Evolutionary conservation across 1,140 invertebrate species (phyloP), one percentile per base, ranked within the genome.

Genomic region (Caenorhabditis inopinata): DNA sequence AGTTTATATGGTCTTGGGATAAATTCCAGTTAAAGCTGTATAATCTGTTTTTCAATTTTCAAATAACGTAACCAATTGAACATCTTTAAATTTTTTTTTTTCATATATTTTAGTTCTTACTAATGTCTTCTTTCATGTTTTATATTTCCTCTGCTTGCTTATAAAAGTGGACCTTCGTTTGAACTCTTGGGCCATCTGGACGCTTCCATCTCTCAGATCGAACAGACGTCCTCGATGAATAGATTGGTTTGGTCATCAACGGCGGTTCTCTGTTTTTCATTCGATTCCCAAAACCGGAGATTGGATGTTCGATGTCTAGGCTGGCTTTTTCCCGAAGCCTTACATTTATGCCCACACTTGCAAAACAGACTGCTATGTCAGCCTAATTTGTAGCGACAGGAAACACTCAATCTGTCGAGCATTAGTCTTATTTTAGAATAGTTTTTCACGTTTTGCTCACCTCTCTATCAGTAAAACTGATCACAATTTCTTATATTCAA

Each of bases 361-460:
- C 51, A 16, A 14, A 58, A 32, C 27, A 29, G 32, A 38, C 58
- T 38, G 9, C 58, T 68, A 25, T 68, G 58, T 68, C 58, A 68
- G 58, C 6, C 58, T 68, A 68, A 68, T 68, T 68, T 42, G 58
- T 68, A 32, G 27, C 58, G 18, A 68, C n/a, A 38, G 32, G 58
- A 68, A 68, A 58, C 29, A 38, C 5, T 23, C 32, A 68, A 32
- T 68, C 58, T 68, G 32, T 11, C 32, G 51, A 58, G 51, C 51
- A 58, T 58, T 32, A 6, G 48, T n/a, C n/a, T 42, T 42, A 4
- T 58, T 58, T 32, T 58, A 16, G 16, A 32, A 29, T 6, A 18
- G 58, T 42, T 29, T 16, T 12, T 68, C 58, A 21, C 58, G 16
- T 21, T 68, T 35, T 38, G 0, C 18, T 27, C 27, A 27, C n/a